Evolutionary conservation across 2,797 vertebrate species (phyloP), one percentile per base, ranked within the genome.

Genomic region (Hylomyscus alleni): DNA sequence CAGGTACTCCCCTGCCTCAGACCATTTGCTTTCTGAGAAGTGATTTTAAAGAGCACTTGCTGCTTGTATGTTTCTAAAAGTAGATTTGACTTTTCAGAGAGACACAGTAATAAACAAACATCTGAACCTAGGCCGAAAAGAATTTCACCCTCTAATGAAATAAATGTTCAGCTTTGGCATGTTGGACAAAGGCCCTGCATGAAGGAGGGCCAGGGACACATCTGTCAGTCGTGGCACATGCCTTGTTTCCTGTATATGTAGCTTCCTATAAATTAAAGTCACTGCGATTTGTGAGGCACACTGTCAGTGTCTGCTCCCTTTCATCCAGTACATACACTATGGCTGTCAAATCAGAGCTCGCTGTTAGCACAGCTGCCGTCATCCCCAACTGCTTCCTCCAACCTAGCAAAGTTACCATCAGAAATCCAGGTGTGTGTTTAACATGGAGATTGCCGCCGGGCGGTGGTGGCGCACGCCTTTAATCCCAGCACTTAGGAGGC

Each of bases 91-190:
- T 96, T 94, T 92, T 67, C 34, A 26, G 60, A 88, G 62, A 40
- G 10, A 26, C 52, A 19, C 6, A 54, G 52, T 89, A 72, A 92
- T 82, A 73, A 92, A 13, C 67, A 78, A 40, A 58, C 81, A 89
- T 93, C 47, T 15, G 56, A 93, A 89, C 58, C 44, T 20, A 40
- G 47, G 54, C 90, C 92, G 93, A 94, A 85, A 75, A 84, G 89
- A 37, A 52, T 95, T 94, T 89, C 83, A 89, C 52, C 96, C 69
- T 90, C 65, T 89, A 91, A 82, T 83, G 69, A 95, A 96, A 89
- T 92, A 56, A 87, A 60, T 69, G 20, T 3, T 47, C 60, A 94
- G 31, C 86, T 83, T 88, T 80, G 85, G n/a, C 78, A 76, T 80
- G 65, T 86, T 90, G 83, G 90, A 93, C 75, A 67, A 24, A 83